Conservation (phyloP, 1,140 invertebrate species). For the Lepidotrigona ventralis region DNA sequence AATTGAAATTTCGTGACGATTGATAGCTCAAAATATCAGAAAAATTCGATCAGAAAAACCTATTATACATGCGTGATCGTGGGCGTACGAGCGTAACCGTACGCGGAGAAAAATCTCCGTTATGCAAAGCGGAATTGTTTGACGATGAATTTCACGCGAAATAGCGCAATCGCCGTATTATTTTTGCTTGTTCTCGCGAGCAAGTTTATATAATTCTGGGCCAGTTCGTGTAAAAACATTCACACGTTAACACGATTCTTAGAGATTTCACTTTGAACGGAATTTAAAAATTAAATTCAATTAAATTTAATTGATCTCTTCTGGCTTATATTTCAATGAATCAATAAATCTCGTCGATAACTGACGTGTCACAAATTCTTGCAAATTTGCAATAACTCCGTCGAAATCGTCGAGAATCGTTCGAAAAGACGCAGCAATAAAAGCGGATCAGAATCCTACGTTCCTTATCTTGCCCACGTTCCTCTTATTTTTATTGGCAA, state of each 20-base stretch:
- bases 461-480: background rate
- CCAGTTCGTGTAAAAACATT: too few relatives aligned
- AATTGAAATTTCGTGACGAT: background rate
- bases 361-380: too few relatives aligned
- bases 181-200: too few relatives aligned
- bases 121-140: slow-evolving; percentile 10
- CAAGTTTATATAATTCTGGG: too few relatives aligned
- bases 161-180: slow-evolving; percentile 11
- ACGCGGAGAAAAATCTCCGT: background rate
- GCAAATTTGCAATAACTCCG: background rate
- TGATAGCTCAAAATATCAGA: background rate
- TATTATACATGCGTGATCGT: background rate
- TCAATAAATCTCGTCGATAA: too few relatives aligned
- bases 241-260: too few relatives aligned
- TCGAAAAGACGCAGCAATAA: background rate
- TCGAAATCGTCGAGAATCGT: background rate
- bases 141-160: slow-evolving; percentile 1
- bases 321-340: too few relatives aligned
- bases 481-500: background rate
- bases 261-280: too few relatives aligned
- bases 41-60: background rate
- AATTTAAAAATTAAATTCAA: too few relatives aligned
- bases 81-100: slow-evolving; percentile 14
- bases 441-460: background rate
- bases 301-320: too few relatives aligned